Conservation (phyloP, 2,888 invertebrate genomes). For the Drosophila differens region DNA sequence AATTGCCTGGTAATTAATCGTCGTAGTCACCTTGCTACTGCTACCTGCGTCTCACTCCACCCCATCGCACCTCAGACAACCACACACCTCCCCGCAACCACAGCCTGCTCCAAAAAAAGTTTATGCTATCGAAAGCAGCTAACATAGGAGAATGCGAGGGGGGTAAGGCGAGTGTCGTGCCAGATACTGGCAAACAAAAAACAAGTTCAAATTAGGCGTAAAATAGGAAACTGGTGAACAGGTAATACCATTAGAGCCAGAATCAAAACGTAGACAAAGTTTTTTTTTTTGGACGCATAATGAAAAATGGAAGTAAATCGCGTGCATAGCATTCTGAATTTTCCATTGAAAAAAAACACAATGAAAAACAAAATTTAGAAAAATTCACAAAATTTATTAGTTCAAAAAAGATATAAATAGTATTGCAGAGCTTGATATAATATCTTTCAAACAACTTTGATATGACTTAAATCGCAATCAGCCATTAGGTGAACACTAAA, state of each 20-base stretch:
- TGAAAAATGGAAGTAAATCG: constrained; percentile 24
- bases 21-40: constrained; percentile 54
- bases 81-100: background rate
- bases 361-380: background rate
- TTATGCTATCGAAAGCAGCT: constrained; percentile 29
- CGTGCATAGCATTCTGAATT: constrained; percentile 18
- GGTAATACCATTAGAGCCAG: background rate
- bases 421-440: background rate
- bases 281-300: constrained; percentile 5
- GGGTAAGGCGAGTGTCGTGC: background rate
- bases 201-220: constrained; percentile 60
- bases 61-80: background rate
- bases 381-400: background rate
- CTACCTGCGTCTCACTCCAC: background rate
- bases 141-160: background rate
- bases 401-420: background rate
- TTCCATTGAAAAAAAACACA: background rate
- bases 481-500: background rate
- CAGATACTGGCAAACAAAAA: constrained; percentile 27
- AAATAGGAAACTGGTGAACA: constrained; percentile 31
- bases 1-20: constrained; percentile 71
- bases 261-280: constrained; percentile 7
- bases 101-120: constrained; percentile 12
- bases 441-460: background rate
- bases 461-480: background rate